Evolutionary conservation across 2,797 vertebrate genomes (phyloP).

Genomic region (Clarias fuscus): DNA sequence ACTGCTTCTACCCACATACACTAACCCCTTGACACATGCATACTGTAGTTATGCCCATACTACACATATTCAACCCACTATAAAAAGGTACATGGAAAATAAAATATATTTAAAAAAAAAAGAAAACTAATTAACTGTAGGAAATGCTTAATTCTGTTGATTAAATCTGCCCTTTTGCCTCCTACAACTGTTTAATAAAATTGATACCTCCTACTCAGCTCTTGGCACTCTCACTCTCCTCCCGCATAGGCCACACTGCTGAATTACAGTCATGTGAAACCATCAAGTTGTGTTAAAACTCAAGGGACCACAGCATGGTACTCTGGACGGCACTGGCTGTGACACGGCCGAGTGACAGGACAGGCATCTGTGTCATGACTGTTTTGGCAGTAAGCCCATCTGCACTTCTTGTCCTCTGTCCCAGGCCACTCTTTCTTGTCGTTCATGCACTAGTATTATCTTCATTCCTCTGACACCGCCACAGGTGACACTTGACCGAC

Average conservation of each 20-base stretch:
- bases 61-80: background rate
- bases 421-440: slow-evolving; percentile 19
- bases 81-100: slow-evolving; percentile 12
- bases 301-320: background rate
- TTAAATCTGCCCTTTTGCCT: slow-evolving; percentile 28
- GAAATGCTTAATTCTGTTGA: background rate
- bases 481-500: slow-evolving; percentile 32
- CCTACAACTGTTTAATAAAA: slow-evolving; percentile 22
- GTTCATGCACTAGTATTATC: slow-evolving; percentile 27
- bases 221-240: background rate
- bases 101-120: background rate
- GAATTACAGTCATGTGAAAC: slow-evolving; percentile 6
- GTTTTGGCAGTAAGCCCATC: slow-evolving; percentile 8
- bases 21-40: background rate
- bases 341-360: slow-evolving; percentile 42
- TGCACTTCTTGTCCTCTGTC: slow-evolving; percentile 19
- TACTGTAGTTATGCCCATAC: background rate
- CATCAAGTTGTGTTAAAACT: slow-evolving; percentile 8
- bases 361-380: slow-evolving; percentile 36
- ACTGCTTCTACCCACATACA: background rate
- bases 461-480: slow-evolving; percentile 9
- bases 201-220: slow-evolving; percentile 23
- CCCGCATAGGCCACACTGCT: background rate
- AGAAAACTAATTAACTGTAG: slow-evolving; percentile 13
- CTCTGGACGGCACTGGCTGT: slow-evolving; percentile 35